A percentile compares a stretch with the other conserved stretches of the same genome.
Evolutionary conservation across 2,888 invertebrate species (phyloP).

Genomic region (Argyresthia goedartella): DNA sequence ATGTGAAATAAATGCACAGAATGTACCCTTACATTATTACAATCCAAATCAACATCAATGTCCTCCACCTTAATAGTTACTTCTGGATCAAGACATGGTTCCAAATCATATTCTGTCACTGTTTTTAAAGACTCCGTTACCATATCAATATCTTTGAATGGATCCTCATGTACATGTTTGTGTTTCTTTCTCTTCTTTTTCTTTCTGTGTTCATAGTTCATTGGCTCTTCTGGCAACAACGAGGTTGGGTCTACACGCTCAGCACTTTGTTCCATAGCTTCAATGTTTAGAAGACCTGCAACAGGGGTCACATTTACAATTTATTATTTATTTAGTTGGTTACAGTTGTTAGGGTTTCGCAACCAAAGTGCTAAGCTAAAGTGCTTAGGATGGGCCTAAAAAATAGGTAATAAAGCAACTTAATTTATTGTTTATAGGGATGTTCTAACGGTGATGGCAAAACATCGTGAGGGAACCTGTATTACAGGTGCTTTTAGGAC

Average conservation of each 20-base stretch:
- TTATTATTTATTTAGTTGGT: too few relatives aligned
- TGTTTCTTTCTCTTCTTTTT: slow-evolving; percentile 49
- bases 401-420: too few relatives aligned
- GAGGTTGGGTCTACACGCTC: slow-evolving; percentile 46
- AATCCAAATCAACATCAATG: slow-evolving; percentile 57
- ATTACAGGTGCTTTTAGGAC: too few relatives aligned
- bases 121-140: slow-evolving; percentile 14
- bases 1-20: background rate
- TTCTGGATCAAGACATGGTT: slow-evolving; percentile 36
- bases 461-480: too few relatives aligned
- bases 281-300: too few relatives aligned
- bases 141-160: slow-evolving; percentile 47
- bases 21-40: slow-evolving; percentile 46
- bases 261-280: too few relatives aligned
- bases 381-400: too few relatives aligned
- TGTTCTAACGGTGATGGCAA: too few relatives aligned
- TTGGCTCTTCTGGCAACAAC: slow-evolving; percentile 51
- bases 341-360: too few relatives aligned
- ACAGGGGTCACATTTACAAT: too few relatives aligned
- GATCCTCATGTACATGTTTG: slow-evolving; percentile 40
- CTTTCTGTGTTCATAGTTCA: slow-evolving; percentile 56
- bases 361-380: too few relatives aligned
- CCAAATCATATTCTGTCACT: background rate
- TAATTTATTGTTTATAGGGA: too few relatives aligned
- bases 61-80: slow-evolving; percentile 57